A percentile compares a stretch with the other conserved stretches of the same genome.
Evolutionary conservation across 2,113 vertebrate genomes (phyloP).

Genomic region (Cebidichthys violaceus): DNA sequence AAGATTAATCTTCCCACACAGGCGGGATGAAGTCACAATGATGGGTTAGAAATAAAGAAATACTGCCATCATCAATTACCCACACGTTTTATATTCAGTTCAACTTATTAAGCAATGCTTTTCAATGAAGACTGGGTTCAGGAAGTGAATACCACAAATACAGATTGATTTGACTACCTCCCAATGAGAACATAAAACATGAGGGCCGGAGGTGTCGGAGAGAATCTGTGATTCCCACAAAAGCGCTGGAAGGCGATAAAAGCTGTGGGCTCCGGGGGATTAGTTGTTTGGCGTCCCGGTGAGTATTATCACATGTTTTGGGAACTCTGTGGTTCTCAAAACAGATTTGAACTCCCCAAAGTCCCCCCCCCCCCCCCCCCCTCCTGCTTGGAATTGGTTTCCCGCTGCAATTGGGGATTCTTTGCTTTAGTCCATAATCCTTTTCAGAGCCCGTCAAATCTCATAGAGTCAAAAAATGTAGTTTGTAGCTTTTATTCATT

Average conservation of each 20-base stretch:
- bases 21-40: neutral
- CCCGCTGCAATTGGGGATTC: conserved; percentile 4
- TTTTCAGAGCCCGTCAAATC: conserved; percentile 37
- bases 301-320: conserved; percentile 69
- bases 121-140: conserved; percentile 19
- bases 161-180: conserved; percentile 54
- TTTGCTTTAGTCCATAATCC: conserved; percentile 3
- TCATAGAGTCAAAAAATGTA: conserved; percentile 11
- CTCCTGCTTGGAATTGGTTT: conserved; percentile 30
- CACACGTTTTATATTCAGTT: conserved; percentile 1
- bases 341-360: conserved; percentile 47
- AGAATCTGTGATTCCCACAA: conserved; percentile 43
- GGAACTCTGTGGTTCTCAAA: conserved; percentile 61
- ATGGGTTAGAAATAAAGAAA: neutral
- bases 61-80: neutral
- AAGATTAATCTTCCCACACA: neutral
- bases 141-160: conserved; percentile 34
- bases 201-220: conserved; percentile 31
- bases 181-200: conserved; percentile 42
- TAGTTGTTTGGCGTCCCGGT: conserved; percentile 47
- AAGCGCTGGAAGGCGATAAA: conserved; percentile 44
- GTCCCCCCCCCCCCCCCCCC: neutral
- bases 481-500: neutral
- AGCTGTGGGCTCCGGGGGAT: conserved; percentile 26
- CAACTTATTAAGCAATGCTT: neutral